Evolutionary conservation across 2,888 invertebrate species (phyloP).

Genomic region (Athalia circularis): DNA sequence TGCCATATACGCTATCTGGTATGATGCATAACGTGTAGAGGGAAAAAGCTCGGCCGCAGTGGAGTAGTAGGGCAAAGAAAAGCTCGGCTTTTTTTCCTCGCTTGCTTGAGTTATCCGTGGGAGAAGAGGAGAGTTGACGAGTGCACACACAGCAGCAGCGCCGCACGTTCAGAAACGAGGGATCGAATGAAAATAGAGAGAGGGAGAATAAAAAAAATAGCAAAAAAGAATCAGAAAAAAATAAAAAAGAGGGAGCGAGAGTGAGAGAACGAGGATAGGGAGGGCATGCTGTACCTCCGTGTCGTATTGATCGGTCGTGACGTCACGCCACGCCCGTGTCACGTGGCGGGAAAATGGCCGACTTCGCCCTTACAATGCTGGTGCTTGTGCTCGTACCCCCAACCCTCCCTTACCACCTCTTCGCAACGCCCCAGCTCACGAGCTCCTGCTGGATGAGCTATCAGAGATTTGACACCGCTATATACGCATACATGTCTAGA

Average conservation of each 20-base stretch:
- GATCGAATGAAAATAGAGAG: conserved; percentile 3
- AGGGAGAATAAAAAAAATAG: neutral
- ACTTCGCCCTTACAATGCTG: conserved; percentile 48
- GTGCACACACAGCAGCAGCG: no score
- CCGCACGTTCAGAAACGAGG: neutral
- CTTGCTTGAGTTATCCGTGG: neutral
- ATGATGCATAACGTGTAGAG: no score
- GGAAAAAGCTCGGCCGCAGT: conserved; percentile 48
- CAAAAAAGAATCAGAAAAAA: no score
- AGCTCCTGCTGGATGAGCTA: neutral
- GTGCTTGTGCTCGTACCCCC: conserved; percentile 47
- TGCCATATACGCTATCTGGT: no score
- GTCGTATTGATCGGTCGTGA: conserved; percentile 71
- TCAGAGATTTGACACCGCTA: neutral
- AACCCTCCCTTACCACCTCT: conserved; percentile 19
- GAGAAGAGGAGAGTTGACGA: conserved; percentile 12
- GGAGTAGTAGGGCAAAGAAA: conserved; percentile 54
- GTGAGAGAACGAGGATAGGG: conserved; percentile 36
- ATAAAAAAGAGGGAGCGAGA: conserved; percentile 40
- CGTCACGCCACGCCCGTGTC: conserved; percentile 73
- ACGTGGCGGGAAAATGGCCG: conserved; percentile 70
- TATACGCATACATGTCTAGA: neutral
- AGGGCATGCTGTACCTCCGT: conserved; percentile 54
- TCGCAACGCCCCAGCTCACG: neutral
- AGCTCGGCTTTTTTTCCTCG: conserved; percentile 16